Conservation (phyloP, 1,140 invertebrate species). For the Wiebesia pumilae region DNA sequence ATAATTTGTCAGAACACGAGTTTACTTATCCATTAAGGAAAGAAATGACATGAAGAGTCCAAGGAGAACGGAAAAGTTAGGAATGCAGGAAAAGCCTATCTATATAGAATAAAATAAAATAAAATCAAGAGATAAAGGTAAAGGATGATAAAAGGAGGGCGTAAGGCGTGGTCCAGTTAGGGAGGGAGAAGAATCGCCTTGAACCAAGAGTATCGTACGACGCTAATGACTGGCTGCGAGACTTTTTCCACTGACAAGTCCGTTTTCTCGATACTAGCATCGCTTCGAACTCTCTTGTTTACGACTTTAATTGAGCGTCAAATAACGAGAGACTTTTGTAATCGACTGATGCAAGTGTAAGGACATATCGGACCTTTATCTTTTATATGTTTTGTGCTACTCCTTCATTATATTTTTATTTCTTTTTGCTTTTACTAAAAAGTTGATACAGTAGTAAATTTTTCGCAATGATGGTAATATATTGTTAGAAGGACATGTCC, state of each 20-base stretch:
- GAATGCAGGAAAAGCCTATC: background rate
- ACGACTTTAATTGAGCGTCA: slow-evolving; percentile 31
- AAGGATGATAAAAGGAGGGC: background rate
- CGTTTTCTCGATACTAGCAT: slow-evolving; percentile 18
- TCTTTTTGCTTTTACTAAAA: background rate
- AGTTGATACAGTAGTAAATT: background rate
- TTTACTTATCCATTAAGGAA: too few species aligned
- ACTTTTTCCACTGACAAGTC: slow-evolving; percentile 37
- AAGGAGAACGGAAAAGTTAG: too few species aligned
- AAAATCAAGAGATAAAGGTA: background rate
- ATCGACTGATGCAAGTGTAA: background rate
- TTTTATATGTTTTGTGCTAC: background rate
- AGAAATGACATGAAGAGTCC: too few species aligned
- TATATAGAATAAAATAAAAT: background rate
- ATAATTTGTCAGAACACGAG: too few species aligned
- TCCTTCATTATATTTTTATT: too few species aligned
- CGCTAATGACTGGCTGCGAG: slow-evolving; percentile 28
- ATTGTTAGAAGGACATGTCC: too few species aligned
- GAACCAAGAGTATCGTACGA: slow-evolving; percentile 8
- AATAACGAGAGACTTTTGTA: slow-evolving; percentile 18
- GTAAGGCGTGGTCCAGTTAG: background rate
- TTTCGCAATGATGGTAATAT: background rate
- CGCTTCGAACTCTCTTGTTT: slow-evolving; percentile 18
- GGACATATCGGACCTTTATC: background rate
- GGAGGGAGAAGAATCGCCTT: slow-evolving; percentile 30